Evolutionary conservation across 2,113 vertebrate species (phyloP).

Genomic region (Lophotis ruficrista): DNA sequence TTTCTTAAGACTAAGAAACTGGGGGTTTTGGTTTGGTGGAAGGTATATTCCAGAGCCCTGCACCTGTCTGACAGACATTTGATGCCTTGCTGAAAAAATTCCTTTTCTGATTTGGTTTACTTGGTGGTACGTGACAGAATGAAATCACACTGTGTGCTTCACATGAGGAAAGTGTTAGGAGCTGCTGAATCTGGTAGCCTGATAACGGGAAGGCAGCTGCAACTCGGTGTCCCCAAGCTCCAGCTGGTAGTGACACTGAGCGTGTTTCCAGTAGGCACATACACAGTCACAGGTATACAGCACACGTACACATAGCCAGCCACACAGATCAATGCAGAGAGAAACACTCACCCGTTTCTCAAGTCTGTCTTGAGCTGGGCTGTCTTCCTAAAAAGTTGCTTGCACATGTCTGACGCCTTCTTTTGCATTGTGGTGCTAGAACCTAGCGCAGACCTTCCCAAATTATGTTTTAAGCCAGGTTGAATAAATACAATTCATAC

Average conservation of each 20-base stretch:
- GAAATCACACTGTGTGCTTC: constrained; percentile 1
- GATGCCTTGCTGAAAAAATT: background rate
- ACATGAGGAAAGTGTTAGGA: background rate
- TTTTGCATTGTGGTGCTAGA: background rate
- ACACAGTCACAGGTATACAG: background rate
- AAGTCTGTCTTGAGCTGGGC: background rate
- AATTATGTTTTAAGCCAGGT: background rate
- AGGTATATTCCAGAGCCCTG: background rate
- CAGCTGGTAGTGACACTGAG: background rate
- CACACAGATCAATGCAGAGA: background rate
- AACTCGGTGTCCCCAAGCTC: background rate
- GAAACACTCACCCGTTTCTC: background rate
- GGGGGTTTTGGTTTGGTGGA: background rate
- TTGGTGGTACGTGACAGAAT: background rate
- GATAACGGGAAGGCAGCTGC: background rate
- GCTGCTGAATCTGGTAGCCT: background rate
- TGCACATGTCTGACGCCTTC: background rate
- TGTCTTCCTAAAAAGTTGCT: background rate
- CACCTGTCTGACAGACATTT: background rate
- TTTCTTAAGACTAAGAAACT: background rate
- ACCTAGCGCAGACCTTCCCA: background rate
- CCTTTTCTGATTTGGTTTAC: constrained; percentile 28
- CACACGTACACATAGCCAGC: accelerated
- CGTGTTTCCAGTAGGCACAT: background rate
- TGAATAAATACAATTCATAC: background rate